Evolutionary conservation across 2,797 vertebrate genomes (phyloP).

Genomic region (Coreius guichenoti): DNA sequence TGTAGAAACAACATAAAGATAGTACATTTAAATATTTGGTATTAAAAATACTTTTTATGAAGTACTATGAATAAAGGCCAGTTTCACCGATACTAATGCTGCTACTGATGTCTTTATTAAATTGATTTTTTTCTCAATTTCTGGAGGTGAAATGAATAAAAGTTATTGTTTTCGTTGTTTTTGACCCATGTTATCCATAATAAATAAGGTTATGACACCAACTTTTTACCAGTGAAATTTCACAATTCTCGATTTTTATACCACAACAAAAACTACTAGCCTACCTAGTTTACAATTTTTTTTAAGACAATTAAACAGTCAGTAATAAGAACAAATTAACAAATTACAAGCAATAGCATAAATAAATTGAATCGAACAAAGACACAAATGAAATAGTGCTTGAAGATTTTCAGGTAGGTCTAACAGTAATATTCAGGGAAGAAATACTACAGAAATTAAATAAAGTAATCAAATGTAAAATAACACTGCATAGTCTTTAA

Average conservation of each 20-base stretch:
- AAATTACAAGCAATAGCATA: not conserved
- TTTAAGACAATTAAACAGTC: not conserved
- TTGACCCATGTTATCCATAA: not conserved
- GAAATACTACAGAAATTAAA: not conserved
- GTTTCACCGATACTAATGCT: not conserved
- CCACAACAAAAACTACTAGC: not conserved
- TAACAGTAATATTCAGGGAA: not conserved
- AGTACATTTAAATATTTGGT: not conserved
- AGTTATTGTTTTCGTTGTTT: not conserved
- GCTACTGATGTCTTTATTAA: not conserved
- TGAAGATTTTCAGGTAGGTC: not conserved
- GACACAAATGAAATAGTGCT: not conserved
- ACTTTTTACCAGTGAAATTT: not conserved
- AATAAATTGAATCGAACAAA: not conserved
- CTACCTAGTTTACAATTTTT: not conserved
- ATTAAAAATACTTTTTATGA: not conserved
- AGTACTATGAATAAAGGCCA: not conserved
- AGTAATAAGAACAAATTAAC: not conserved
- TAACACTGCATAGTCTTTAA: not conserved
- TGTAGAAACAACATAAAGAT: not conserved
- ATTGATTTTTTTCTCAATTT: not conserved
- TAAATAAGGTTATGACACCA: not conserved
- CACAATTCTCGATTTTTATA: not conserved
- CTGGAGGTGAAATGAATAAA: not conserved
- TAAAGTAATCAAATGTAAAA: not conserved